Evolutionary conservation across 2,888 invertebrate species (phyloP).

Genomic region (Trissolcus japonicus): DNA sequence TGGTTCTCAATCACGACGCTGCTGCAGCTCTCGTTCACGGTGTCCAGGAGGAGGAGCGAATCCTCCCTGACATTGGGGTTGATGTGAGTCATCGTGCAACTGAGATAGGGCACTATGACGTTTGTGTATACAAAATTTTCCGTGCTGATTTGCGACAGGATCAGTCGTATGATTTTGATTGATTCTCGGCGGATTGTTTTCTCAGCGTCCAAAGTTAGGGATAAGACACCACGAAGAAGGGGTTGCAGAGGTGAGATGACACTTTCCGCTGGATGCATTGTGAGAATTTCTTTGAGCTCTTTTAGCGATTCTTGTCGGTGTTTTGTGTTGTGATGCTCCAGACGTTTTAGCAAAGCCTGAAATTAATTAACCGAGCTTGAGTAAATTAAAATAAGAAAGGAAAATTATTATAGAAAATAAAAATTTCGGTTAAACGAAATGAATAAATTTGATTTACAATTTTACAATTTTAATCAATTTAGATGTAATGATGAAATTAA

Average conservation of each 20-base stretch:
- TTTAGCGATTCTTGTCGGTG: conserved; percentile 82
- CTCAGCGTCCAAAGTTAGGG: conserved; percentile 85
- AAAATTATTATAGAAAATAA: no score
- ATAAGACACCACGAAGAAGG: conserved; percentile 83
- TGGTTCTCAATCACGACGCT: conserved; percentile 82
- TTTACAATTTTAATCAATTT: not conserved
- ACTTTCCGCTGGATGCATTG: conserved; percentile 74
- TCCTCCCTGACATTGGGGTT: conserved; percentile 88
- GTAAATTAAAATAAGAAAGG: no score
- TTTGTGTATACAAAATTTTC: conserved; percentile 86
- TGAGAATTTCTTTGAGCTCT: conserved; percentile 80
- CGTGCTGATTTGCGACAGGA: conserved; percentile 75
- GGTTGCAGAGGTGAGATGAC: conserved; percentile 81
- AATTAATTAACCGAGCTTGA: conserved; percentile 9
- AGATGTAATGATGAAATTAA: not conserved
- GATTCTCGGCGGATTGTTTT: conserved; percentile 79
- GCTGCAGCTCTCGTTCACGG: conserved; percentile 83
- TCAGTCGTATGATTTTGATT: conserved; percentile 78
- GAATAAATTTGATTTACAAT: no score
- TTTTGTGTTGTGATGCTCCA: conserved; percentile 86
- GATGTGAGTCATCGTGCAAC: conserved; percentile 93
- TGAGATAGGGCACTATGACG: not conserved
- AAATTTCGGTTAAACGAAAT: no score
- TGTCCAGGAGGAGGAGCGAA: conserved; percentile 87
- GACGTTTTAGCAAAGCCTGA: conserved; percentile 82